Evolutionary conservation across 2,797 vertebrate genomes (phyloP).

Genomic region (Taenioides sp.): DNA sequence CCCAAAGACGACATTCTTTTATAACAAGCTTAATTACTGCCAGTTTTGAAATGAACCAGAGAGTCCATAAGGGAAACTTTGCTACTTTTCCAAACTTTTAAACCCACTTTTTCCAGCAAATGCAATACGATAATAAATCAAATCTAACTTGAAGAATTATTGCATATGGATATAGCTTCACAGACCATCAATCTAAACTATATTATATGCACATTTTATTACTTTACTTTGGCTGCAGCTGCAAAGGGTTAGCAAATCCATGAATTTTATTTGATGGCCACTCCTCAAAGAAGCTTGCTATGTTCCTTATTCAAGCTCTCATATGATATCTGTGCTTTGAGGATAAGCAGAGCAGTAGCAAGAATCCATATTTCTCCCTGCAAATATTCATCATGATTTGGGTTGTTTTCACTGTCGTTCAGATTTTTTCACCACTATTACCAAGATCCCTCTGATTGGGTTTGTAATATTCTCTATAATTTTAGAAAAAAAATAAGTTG

Average conservation of each 20-base stretch:
- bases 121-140: slow-evolving; percentile 6
- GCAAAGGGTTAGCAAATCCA: slow-evolving; percentile 8
- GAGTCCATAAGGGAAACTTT: not conserved
- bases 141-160: slow-evolving; percentile 1
- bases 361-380: not conserved
- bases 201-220: slow-evolving; percentile 13
- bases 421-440: not conserved
- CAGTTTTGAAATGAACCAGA: slow-evolving; percentile 1
- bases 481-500: no score
- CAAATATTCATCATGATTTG: not conserved
- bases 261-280: slow-evolving; percentile 9
- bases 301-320: not conserved
- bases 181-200: slow-evolving; percentile 13
- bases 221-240: slow-evolving; percentile 17
- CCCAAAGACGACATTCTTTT: not conserved
- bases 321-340: not conserved
- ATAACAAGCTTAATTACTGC: not conserved
- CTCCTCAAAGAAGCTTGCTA: not conserved
- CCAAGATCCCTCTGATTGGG: not conserved
- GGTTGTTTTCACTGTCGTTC: not conserved
- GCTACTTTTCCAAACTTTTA: not conserved
- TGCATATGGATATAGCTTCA: slow-evolving; percentile 7
- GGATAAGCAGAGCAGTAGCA: slow-evolving; percentile 2
- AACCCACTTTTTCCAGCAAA: not conserved
- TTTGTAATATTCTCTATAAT: not conserved